Base-by-base conservation (phyloP, 2,113 vertebrate genomes). In the Prietella phreatophila region DNA sequence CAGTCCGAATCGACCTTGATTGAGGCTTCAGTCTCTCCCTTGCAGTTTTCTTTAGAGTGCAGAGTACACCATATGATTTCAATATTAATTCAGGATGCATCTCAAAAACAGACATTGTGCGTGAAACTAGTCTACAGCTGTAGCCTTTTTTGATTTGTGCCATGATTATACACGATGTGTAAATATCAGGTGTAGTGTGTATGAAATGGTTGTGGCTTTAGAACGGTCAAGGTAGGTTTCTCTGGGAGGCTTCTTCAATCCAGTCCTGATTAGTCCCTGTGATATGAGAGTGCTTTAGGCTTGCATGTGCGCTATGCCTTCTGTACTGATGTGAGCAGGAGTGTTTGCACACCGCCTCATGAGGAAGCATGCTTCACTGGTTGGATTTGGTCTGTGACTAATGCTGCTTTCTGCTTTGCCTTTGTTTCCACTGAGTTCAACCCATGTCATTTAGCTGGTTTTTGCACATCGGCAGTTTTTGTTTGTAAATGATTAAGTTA, bases 301-400 rank as follows among this genome's bases (percentile, higher is more conserved):
- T 84, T 87, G 76, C 30, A 92, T 89, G 88, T 90, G 83, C 89
- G 84, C 47, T 90, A 87, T 92, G 89, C 91, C 89, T 86, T 94
- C 55, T 82, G 58, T 82, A 27, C 56, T 85, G 39, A 67, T 56
- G 19, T 79, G 86, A 91, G 85, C 87, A 88, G 86, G 88, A 91
- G 86, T 17, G 87, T 86, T 83, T 80, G 85, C 85, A 85, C 92
- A 91, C 90, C 90, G 76, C 85, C 61, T 91, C 91, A 78, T 85
- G 60, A 87, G 83, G 65, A 85, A 69, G 78, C 36, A 71, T n/a
- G 65, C 69, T 75, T 84, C 25, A 25, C 71, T 30, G 82, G 53
- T 61, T 82, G 75, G 88, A 83, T 83, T 89, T 53, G 27, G 39
- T 88, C 67, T 75, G 63, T 86, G 58, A 65, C 55, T 33, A 83